A percentile compares a stretch with the other conserved stretches of the same genome.
These are phyloP conservation scores for Aleiodes alternator DNA, from an alignment of 2,888 invertebrate genomes.

Conservation along the genomic window DNA sequence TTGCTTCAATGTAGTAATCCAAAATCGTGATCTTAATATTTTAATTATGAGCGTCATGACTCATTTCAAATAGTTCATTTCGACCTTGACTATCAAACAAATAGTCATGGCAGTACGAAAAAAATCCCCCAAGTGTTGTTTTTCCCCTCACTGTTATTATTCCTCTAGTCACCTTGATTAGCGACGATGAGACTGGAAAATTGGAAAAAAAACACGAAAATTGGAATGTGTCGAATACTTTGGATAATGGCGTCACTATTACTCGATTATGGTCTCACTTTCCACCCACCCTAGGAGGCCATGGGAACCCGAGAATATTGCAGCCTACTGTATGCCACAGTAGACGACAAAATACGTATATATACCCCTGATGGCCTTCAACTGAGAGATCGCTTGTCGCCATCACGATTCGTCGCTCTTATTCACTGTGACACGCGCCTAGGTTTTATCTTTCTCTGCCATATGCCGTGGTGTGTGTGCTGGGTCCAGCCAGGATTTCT, in stretches of 20 bases:
- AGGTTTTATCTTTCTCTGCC: conserved; percentile 67
- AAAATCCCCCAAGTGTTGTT: too few relatives aligned
- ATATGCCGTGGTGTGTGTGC: conserved; percentile 59
- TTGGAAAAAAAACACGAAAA: background rate
- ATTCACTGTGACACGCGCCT: conserved; percentile 63
- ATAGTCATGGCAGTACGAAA: too few relatives aligned
- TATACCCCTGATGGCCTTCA: conserved; percentile 17
- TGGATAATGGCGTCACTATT: conserved; percentile 22
- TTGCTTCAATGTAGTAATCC: too few relatives aligned
- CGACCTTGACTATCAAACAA: too few relatives aligned
- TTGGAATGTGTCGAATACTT: background rate
- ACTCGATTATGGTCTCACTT: conserved; percentile 29
- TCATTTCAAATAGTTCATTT: too few relatives aligned
- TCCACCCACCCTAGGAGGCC: conserved; percentile 19
- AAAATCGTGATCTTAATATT: too few relatives aligned
- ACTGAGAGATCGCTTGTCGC: conserved; percentile 55
- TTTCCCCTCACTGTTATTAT: background rate
- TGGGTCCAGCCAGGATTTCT: conserved; percentile 38
- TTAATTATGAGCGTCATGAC: too few relatives aligned
- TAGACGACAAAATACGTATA: background rate
- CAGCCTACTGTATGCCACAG: background rate
- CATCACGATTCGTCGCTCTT: conserved; percentile 61
- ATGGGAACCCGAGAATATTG: conserved; percentile 18
- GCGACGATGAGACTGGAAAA: background rate
- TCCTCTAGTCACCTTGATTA: background rate